A percentile compares a stretch with the other conserved stretches of the same genome.
Evolutionary conservation across 2,888 invertebrate genomes (phyloP).

Genomic region (Lordiphosa andalusiaca): DNA sequence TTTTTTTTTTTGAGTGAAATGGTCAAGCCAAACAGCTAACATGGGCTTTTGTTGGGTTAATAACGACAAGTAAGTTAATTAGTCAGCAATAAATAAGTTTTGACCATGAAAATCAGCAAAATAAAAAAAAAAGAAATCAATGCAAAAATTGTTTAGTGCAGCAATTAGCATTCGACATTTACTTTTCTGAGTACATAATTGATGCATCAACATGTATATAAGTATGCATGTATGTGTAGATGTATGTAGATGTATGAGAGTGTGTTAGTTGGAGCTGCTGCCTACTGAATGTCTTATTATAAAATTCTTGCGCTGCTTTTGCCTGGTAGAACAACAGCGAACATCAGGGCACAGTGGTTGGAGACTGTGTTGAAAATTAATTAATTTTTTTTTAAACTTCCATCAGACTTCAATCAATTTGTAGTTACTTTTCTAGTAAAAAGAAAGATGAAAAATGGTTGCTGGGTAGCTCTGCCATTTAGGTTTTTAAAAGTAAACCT

Average conservation of each 20-base stretch:
- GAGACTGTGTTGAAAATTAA: too few relatives aligned
- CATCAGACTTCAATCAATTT: too few relatives aligned
- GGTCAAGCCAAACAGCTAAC: conserved; percentile 30
- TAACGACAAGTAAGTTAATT: conserved; percentile 48
- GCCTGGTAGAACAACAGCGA: too few relatives aligned
- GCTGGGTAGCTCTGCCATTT: too few relatives aligned
- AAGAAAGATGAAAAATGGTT: too few relatives aligned
- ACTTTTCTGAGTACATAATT: neutral
- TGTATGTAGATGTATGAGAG: too few relatives aligned
- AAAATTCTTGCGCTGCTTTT: conserved; percentile 11
- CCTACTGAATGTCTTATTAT: conserved; percentile 11
- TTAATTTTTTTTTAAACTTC: too few relatives aligned
- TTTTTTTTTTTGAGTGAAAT: conserved; percentile 54
- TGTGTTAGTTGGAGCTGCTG: conserved; percentile 2
- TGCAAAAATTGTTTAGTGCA: conserved; percentile 34
- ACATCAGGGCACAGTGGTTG: too few relatives aligned
- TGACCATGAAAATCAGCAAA: conserved; percentile 60
- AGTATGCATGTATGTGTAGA: conserved; percentile 1
- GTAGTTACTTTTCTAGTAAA: too few relatives aligned
- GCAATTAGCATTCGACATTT: neutral
- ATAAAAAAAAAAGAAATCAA: conserved; percentile 38
- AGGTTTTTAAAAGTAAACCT: too few relatives aligned
- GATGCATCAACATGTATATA: neutral
- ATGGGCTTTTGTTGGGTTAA: conserved; percentile 16
- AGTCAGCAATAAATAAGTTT: conserved; percentile 41